Evolutionary conservation across 2,113 vertebrate genomes (phyloP).

Genomic region (Strigops habroptila): DNA sequence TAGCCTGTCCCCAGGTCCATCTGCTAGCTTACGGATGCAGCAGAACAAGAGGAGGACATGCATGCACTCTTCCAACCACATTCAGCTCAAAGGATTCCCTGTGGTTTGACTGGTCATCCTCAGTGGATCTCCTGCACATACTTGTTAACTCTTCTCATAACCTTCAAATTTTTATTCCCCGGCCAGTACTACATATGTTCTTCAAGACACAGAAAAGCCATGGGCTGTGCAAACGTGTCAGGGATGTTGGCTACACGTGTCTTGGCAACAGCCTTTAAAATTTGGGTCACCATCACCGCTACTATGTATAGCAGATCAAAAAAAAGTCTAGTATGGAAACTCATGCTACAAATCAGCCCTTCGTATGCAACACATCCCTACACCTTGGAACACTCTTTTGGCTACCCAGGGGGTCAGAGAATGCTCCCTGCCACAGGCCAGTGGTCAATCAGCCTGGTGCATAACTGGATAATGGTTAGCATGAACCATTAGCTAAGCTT

Average conservation of each 20-base stretch:
- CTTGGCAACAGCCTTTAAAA: neutral
- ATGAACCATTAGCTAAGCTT: neutral
- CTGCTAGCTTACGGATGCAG: neutral
- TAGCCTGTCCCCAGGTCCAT: neutral
- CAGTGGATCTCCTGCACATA: neutral
- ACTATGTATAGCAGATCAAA: neutral
- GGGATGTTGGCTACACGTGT: neutral
- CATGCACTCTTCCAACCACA: neutral
- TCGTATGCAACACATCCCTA: neutral
- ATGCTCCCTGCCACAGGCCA: neutral
- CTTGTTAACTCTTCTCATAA: neutral
- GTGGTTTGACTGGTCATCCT: neutral
- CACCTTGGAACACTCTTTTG: neutral
- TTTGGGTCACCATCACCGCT: neutral
- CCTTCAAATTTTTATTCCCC: neutral
- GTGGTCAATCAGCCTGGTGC: neutral
- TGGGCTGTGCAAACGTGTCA: neutral
- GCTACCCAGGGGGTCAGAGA: neutral
- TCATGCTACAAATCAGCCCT: neutral
- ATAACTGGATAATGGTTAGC: neutral
- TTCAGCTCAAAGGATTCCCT: neutral
- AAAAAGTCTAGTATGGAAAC: neutral
- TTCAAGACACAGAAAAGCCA: neutral
- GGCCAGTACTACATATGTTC: neutral
- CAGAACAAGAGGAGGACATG: neutral